Evolutionary conservation across 2,113 vertebrate species (phyloP).

Genomic region (Actenoides lindsayi): DNA sequence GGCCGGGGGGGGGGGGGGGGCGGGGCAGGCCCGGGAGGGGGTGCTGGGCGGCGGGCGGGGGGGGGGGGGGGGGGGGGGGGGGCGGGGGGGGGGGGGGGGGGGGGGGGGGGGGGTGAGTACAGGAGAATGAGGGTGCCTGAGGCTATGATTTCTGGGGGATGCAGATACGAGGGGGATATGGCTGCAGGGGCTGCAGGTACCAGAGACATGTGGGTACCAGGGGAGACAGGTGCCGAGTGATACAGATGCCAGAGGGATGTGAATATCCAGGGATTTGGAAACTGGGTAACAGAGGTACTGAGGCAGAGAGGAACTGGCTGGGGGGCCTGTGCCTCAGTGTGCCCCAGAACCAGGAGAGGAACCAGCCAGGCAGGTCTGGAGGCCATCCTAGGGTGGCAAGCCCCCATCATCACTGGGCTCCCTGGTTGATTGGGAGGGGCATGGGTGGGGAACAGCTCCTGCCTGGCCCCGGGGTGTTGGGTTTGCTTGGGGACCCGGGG

Average conservation of each 20-base stretch:
- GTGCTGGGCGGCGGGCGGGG: no score
- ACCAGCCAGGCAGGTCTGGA: not conserved
- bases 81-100: no score
- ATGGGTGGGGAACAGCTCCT: not conserved
- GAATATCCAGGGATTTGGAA: not conserved
- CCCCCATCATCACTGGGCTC: not conserved
- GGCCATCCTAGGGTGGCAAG: not conserved
- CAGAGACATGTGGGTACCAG: not conserved
- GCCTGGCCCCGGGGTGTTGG: not conserved
- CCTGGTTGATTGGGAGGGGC: fast-evolving
- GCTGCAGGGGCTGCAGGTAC: not conserved
- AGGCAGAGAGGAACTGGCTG: not conserved
- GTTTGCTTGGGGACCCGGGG: not conserved
- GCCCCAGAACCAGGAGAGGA: not conserved
- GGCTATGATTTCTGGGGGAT: no score
- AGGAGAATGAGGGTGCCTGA: not conserved
- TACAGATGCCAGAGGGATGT: not conserved
- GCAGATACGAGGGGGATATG: no score
- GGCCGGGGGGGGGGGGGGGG: no score
- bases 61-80: no score
- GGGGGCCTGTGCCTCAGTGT: not conserved
- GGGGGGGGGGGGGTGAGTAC: not conserved
- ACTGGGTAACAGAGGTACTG: not conserved
- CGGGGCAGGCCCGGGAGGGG: no score
- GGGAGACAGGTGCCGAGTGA: not conserved